Percentiles rank a stretch among this genome's conserved stretches.
Conservation (phyloP, 1,140 invertebrate genomes). For the Drosophila busckii region DNA sequence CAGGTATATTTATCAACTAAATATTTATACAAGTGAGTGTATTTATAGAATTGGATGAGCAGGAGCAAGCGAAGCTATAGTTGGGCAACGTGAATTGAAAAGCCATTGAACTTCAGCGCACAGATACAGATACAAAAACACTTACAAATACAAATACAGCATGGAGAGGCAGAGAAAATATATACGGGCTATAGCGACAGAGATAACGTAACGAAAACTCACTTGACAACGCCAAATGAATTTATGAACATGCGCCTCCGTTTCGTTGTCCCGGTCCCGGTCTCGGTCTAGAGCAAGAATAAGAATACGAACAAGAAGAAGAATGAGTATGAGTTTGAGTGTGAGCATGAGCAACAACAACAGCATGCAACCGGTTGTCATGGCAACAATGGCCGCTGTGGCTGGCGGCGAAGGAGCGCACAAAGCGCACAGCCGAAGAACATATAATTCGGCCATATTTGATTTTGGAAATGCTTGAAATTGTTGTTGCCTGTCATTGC, state of each 20-base stretch:
- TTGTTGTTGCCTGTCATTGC: conserved; percentile 54
- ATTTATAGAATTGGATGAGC: neutral
- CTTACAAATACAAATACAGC: conserved; percentile 11
- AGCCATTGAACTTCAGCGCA: conserved; percentile 54
- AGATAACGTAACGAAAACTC: conserved; percentile 57
- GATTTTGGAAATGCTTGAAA: conserved; percentile 68
- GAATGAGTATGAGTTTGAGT: too few species aligned
- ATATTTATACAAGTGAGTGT: neutral
- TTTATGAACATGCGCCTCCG: conserved; percentile 59
- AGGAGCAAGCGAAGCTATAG: neutral
- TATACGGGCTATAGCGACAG: conserved; percentile 32
- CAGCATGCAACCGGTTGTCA: conserved; percentile 45
- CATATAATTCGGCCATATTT: conserved; percentile 76
- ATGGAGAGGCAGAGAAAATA: conserved; percentile 3
- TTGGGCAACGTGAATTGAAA: conserved; percentile 15
- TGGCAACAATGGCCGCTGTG: conserved; percentile 68
- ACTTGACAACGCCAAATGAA: conserved; percentile 54
- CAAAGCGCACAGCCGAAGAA: conserved; percentile 59
- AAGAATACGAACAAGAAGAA: too few species aligned
- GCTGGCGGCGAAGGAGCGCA: conserved; percentile 50
- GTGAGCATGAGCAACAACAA: neutral
- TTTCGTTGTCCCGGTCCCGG: too few species aligned
- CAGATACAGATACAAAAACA: too few species aligned
- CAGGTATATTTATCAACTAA: too few species aligned
- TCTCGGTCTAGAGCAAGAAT: too few species aligned